These are phyloP conservation scores for Chelonoidis abingdonii DNA, from an alignment of 2,113 vertebrate species.

Conservation along the genomic window DNA sequence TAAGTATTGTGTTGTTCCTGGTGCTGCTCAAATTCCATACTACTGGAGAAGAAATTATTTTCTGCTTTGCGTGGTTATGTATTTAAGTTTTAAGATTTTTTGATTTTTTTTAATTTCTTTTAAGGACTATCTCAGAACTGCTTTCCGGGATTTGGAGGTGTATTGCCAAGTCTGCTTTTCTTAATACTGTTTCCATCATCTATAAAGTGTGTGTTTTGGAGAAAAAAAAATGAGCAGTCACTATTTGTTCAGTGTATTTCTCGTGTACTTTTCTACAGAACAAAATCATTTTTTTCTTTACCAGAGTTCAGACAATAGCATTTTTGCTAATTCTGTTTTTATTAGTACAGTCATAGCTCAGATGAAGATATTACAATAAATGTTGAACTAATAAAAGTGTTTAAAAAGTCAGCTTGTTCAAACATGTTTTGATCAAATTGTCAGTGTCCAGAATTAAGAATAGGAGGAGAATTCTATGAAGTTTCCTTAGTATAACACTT, in stretches of 20 bases:
- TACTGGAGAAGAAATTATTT: slow-evolving; percentile 51
- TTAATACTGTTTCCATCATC: not conserved
- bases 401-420: not conserved
- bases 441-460: not conserved
- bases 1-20: slow-evolving; percentile 1
- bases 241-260: slow-evolving; percentile 28
- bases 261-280: slow-evolving; percentile 39
- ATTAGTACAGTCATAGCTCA: not conserved
- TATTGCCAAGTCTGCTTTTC: slow-evolving; percentile 34
- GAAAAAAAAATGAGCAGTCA: not conserved
- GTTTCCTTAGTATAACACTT: slow-evolving; percentile 46
- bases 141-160: slow-evolving; percentile 29
- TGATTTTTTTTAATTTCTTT: slow-evolving; percentile 24
- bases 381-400: not conserved
- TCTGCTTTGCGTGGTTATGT: slow-evolving; percentile 46
- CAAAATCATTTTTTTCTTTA: slow-evolving; percentile 49
- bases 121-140: slow-evolving; percentile 47
- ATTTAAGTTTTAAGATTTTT: slow-evolving; percentile 43
- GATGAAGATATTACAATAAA: not conserved
- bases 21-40: slow-evolving; percentile 57
- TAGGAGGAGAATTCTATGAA: slow-evolving; percentile 15
- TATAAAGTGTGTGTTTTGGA: not conserved
- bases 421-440: not conserved
- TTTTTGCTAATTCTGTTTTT: not conserved
- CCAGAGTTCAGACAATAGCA: not conserved